Percentiles rank a stretch among this genome's conserved stretches.
Evolutionary conservation across 2,113 vertebrate species (phyloP).

Genomic region (Epinephelus fuscoguttatus): DNA sequence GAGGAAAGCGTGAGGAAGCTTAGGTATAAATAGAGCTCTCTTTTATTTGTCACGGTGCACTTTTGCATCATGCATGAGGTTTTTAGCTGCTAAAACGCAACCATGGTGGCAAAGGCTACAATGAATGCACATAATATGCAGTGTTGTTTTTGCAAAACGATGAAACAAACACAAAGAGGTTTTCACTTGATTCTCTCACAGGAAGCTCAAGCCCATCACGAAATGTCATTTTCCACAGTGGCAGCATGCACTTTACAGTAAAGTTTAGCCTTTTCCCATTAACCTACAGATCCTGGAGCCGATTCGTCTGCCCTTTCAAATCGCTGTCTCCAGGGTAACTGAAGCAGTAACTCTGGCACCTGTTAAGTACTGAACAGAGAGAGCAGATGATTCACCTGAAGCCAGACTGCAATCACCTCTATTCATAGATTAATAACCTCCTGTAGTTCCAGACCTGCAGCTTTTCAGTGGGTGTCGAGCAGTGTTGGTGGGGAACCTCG

Average conservation of each 20-base stretch:
- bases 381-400: conserved; percentile 68
- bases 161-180: conserved; percentile 17
- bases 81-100: not conserved
- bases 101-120: not conserved
- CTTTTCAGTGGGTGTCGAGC: conserved; percentile 26
- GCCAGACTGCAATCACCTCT: conserved; percentile 62
- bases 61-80: not conserved
- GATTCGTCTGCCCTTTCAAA: conserved; percentile 66
- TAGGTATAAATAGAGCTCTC: not conserved
- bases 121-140: not conserved
- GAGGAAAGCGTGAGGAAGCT: not conserved
- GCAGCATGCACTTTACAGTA: conserved; percentile 41
- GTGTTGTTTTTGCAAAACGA: not conserved
- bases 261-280: conserved; percentile 45
- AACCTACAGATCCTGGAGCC: conserved; percentile 33
- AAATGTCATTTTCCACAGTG: conserved; percentile 13
- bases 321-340: conserved; percentile 77
- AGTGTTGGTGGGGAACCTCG: conserved; percentile 10
- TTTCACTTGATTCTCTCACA: not conserved
- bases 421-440: conserved; percentile 68
- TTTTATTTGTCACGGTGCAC: not conserved
- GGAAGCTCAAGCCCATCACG: conserved; percentile 9
- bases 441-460: conserved; percentile 29
- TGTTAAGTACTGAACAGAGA: conserved; percentile 58
- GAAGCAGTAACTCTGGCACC: conserved; percentile 55